Conservation (phyloP, 2,888 invertebrate genomes). For the Corythucha ciliata region DNA sequence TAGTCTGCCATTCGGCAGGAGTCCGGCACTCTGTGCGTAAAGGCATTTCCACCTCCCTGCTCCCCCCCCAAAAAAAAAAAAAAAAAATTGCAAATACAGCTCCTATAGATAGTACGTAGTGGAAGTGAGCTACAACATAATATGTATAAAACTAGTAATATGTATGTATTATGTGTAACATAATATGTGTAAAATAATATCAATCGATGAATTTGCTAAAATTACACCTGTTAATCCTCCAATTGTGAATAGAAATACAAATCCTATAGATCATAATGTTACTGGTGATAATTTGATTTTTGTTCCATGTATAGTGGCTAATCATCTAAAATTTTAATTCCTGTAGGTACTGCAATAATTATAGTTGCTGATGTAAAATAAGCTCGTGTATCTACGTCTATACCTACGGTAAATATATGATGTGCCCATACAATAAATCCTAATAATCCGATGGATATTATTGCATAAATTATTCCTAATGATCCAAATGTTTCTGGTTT, state of each 20-base stretch:
- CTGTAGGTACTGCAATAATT: constrained; percentile 78
- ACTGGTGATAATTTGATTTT: constrained; percentile 51
- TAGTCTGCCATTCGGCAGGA: no score
- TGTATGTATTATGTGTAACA: no score
- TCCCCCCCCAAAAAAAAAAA: no score
- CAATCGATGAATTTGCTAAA: constrained; percentile 65
- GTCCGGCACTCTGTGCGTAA: no score
- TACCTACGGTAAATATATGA: constrained; percentile 48
- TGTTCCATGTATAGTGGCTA: constrained; percentile 58
- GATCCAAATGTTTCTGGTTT: no score
- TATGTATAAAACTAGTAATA: no score
- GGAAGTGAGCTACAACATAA: constrained; percentile 43
- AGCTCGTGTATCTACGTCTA: constrained; percentile 63
- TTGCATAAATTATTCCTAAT: no score
- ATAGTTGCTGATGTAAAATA: constrained; percentile 77
- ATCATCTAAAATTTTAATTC: constrained; percentile 73
- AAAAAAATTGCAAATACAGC: no score
- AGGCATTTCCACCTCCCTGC: no score
- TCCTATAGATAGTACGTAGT: no score
- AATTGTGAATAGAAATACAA: constrained; percentile 67
- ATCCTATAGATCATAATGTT: constrained; percentile 60
- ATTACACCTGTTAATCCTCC: constrained; percentile 48
- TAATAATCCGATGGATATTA: no score
- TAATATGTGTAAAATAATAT: constrained; percentile 66
- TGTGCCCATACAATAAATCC: no score